A percentile compares a stretch with the other conserved stretches of the same genome.
Conservation (phyloP, 53 echinoderm and acorn worm genomes). For the Glandiceps talaboti region DNA sequence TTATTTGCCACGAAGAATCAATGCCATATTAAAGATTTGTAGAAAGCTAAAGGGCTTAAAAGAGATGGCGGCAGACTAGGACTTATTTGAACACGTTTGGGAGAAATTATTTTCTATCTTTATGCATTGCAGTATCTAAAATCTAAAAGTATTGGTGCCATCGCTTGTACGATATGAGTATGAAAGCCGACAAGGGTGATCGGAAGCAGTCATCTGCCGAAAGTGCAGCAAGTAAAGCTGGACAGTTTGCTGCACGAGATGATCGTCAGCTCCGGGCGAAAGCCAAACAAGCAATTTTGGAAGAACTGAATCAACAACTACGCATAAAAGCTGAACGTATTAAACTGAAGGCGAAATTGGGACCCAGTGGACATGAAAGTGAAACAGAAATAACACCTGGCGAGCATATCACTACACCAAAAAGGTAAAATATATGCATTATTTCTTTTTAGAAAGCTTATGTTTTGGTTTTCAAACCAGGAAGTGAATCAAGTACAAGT, state of each 20-base stretch:
- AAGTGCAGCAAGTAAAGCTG: conserved; percentile 4
- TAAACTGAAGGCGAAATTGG: conserved; percentile 9
- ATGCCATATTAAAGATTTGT: too few relatives aligned
- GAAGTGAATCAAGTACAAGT: too few relatives aligned
- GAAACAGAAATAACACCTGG: neutral
- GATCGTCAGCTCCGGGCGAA: conserved; percentile 10
- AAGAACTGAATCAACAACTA: conserved; percentile 12
- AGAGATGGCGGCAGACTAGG: too few relatives aligned
- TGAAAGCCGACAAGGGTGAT: too few relatives aligned
- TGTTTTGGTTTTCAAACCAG: neutral
- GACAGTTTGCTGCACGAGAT: conserved; percentile 5
- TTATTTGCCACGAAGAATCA: too few relatives aligned
- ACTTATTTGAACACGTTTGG: too few relatives aligned
- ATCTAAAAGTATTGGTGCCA: too few relatives aligned
- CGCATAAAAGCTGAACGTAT: conserved; percentile 21
- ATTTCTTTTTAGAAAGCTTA: neutral
- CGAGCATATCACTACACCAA: neutral
- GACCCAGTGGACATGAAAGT: neutral
- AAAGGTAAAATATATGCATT: neutral
- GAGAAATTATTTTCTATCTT: too few relatives aligned
- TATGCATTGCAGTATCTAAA: too few relatives aligned
- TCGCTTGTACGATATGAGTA: too few relatives aligned
- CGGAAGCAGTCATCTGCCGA: neutral
- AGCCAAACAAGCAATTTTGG: conserved; percentile 16
- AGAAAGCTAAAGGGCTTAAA: too few relatives aligned